Conservation (phyloP, 2,888 invertebrate genomes). For the Podabrus alpinus region DNA sequence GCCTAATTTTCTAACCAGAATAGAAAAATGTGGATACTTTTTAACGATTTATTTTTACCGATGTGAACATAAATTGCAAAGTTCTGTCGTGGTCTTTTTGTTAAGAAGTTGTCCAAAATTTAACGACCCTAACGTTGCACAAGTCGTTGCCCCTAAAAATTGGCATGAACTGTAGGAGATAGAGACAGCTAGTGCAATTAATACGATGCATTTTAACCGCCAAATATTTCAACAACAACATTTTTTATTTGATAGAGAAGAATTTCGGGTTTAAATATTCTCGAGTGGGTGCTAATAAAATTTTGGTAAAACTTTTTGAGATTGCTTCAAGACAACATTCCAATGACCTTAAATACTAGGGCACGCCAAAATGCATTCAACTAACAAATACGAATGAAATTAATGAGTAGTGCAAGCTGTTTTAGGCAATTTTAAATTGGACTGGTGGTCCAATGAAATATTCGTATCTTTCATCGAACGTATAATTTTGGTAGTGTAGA, state of each 20-base stretch:
- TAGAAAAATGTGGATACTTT: background rate
- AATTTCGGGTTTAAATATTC: background rate
- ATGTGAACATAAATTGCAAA: background rate
- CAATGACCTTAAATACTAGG: constrained; percentile 41
- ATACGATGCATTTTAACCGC: constrained; percentile 5
- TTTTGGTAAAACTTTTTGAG: background rate
- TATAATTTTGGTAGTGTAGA: constrained; percentile 1
- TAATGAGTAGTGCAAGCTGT: constrained; percentile 35
- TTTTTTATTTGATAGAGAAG: background rate
- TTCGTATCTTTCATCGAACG: background rate
- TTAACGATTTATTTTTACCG: background rate
- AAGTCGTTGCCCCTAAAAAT: constrained; percentile 31
- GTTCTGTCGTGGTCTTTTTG: constrained; percentile 41
- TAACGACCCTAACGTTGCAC: constrained; percentile 44
- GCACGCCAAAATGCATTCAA: constrained; percentile 37
- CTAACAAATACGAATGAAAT: constrained; percentile 39
- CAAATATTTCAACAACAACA: background rate
- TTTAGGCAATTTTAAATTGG: constrained; percentile 23
- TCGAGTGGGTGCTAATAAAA: background rate
- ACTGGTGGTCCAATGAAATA: constrained; percentile 12
- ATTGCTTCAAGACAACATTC: constrained; percentile 39
- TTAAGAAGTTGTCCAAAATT: constrained; percentile 49
- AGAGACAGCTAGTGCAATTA: constrained; percentile 32
- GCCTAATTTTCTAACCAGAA: background rate
- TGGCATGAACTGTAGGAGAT: constrained; percentile 23